A percentile compares a stretch with the other conserved stretches of the same genome.
phyloP scores from a whole-genome alignment of 2,797 vertebrate species.

The Cephalopachus bancanus region DNA sequence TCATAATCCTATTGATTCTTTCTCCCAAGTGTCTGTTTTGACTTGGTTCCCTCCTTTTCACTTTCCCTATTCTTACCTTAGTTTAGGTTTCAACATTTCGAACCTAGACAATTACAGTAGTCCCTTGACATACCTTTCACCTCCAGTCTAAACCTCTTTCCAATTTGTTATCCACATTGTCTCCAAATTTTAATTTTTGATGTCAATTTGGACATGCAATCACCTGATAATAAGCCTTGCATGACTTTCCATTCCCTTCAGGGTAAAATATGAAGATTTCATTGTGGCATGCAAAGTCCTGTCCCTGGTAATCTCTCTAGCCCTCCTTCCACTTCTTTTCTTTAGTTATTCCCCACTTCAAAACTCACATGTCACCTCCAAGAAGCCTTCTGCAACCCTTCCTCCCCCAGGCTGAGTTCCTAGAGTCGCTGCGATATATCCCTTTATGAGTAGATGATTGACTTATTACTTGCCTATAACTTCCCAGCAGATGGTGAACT shows the following conservation, averaged over 20 bases:
- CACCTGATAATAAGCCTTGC: neutral
- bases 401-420: neutral
- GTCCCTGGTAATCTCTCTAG: neutral
- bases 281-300: neutral
- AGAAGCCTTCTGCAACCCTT: neutral
- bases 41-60: neutral
- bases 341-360: neutral
- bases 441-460: neutral
- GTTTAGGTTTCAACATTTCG: slow-evolving; percentile 9
- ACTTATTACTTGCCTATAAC: slow-evolving; percentile 3
- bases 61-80: neutral
- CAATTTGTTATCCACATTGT: neutral
- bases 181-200: slow-evolving; percentile 39
- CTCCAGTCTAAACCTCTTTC: neutral
- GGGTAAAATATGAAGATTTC: slow-evolving; percentile 21
- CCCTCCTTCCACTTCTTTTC: neutral
- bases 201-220: neutral
- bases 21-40: neutral
- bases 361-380: neutral
- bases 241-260: slow-evolving; percentile 2
- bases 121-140: neutral
- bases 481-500: neutral
- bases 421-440: neutral
- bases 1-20: neutral
- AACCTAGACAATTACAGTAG: neutral